Conservation (phyloP, 1,140 invertebrate species). For the Thaumetopoea pityocampa region DNA sequence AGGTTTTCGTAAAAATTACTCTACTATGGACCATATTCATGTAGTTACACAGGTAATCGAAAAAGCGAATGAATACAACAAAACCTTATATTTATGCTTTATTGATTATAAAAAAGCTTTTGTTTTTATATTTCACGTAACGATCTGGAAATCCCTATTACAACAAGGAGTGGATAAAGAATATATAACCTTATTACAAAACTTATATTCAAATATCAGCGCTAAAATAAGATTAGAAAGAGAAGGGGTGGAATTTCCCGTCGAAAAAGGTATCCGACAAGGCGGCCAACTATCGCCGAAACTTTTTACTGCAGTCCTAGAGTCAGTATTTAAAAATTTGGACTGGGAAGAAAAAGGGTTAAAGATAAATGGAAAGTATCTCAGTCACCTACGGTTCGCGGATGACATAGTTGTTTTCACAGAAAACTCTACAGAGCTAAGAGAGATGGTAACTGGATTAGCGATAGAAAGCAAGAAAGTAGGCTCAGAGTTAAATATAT, state of each 20-base stretch:
- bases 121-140: conserved; percentile 11
- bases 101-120: conserved; percentile 25
- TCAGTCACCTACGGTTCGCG: conserved; percentile 48
- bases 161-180: conserved; percentile 9
- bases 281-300: conserved; percentile 37
- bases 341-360: conserved; percentile 28
- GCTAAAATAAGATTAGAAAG: conserved; percentile 12
- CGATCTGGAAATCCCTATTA: conserved; percentile 10
- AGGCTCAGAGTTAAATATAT: conserved; percentile 23
- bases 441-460: conserved; percentile 27
- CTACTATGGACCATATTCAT: conserved; percentile 2
- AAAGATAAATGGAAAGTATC: conserved; percentile 33
- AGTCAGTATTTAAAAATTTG: conserved; percentile 27
- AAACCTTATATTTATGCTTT: conserved; percentile 18
- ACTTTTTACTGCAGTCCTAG: conserved; percentile 30
- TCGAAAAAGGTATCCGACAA: conserved; percentile 33
- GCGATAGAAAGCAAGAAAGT: conserved; percentile 20
- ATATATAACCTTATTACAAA: conserved; percentile 14
- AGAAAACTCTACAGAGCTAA: conserved; percentile 13
- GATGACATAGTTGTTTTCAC: conserved; percentile 41
- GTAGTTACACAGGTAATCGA: conserved; percentile 13
- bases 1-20: neutral
- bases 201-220: conserved; percentile 11
- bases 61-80: conserved; percentile 22
- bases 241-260: conserved; percentile 29